phyloP scores from a whole-genome alignment of 1,140 invertebrate species.

The Dinothrombium tinctorium region DNA sequence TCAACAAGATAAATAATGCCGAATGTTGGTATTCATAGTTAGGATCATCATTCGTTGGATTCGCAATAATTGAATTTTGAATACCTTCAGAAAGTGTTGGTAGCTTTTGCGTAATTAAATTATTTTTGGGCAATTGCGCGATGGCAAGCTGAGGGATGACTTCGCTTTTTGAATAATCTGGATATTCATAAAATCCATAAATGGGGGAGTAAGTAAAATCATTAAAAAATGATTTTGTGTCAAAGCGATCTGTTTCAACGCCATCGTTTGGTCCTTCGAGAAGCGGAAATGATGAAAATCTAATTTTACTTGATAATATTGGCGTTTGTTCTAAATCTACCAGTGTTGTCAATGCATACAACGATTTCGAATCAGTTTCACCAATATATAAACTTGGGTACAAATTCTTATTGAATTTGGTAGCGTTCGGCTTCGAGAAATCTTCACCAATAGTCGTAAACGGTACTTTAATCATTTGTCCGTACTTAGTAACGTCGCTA shows the following conservation, averaged over 20 bases:
- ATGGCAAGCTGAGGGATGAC: not conserved
- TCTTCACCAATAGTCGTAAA: conserved; percentile 49
- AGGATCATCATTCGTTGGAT: no score
- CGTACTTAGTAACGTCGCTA: not conserved
- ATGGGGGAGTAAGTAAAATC: not conserved
- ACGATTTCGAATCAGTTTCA: no score
- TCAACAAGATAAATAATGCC: no score
- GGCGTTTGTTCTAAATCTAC: no score
- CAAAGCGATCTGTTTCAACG: not conserved
- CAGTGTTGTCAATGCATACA: no score
- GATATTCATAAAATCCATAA: conserved; percentile 9
- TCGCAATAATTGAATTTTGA: no score
- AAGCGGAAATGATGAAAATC: not conserved
- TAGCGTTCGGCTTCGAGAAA: not conserved
- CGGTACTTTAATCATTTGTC: conserved; percentile 29
- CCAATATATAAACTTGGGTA: no score
- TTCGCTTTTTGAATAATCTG: not conserved
- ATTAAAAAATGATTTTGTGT: not conserved
- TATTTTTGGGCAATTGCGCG: not conserved
- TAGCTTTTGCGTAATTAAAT: not conserved
- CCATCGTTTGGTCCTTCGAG: conserved; percentile 6
- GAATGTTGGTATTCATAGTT: no score
- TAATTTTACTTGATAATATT: conserved; percentile 1
- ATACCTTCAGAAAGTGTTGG: not conserved
- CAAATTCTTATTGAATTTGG: no score